phyloP scores from a whole-genome alignment of 2,888 invertebrate genomes.

The Thumatha senex region DNA sequence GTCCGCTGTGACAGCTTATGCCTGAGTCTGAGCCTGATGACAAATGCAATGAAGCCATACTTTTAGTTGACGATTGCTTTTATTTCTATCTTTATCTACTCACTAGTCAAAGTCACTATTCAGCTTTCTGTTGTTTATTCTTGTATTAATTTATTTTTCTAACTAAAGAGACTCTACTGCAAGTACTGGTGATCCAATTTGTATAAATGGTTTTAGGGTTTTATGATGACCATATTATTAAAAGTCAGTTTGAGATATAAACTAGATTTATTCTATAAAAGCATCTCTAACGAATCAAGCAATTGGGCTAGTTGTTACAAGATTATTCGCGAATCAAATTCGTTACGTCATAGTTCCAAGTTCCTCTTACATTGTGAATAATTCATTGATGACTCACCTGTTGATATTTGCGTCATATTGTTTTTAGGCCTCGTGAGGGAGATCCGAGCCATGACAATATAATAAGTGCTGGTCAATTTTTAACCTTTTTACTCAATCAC shows the following conservation, averaged over 20 bases:
- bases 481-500: slow-evolving; percentile 45
- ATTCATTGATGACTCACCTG: slow-evolving; percentile 53
- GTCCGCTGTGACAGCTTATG: slow-evolving; percentile 53
- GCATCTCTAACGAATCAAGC: not conserved
- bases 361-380: slow-evolving; percentile 36
- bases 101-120: slow-evolving; percentile 18
- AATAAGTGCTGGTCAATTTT: slow-evolving; percentile 50
- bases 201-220: no score
- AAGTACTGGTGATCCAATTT: no score
- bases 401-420: slow-evolving; percentile 51
- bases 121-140: slow-evolving; percentile 24
- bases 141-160: not conserved
- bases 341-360: slow-evolving; percentile 24
- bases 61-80: slow-evolving; percentile 32
- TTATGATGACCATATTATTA: no score
- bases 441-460: slow-evolving; percentile 39
- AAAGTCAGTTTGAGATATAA: not conserved
- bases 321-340: slow-evolving; percentile 9
- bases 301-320: not conserved
- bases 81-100: slow-evolving; percentile 29
- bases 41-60: slow-evolving; percentile 40
- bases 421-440: slow-evolving; percentile 46
- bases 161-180: no score
- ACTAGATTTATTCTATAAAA: not conserved
- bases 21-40: slow-evolving; percentile 39